Conservation (phyloP, 2,888 invertebrate genomes). For the Amblyjoppa proteus region DNA sequence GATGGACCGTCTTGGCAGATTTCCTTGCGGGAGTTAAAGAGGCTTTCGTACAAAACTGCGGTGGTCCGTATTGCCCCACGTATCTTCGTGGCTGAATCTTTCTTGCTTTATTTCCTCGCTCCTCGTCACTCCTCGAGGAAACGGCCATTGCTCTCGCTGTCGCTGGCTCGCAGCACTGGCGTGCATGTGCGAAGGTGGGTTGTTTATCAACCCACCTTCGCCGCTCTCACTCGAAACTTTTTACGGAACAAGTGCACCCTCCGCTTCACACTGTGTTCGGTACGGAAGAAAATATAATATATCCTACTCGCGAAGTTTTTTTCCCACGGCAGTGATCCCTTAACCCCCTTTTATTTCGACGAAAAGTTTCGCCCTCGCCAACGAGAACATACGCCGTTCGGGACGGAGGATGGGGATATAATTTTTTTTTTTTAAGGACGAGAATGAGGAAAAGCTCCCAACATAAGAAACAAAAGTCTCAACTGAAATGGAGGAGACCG, state of each 20-base stretch:
- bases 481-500: neutral
- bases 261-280: neutral
- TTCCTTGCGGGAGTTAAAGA: neutral
- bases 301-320: constrained; percentile 40
- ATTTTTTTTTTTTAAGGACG: constrained; percentile 16
- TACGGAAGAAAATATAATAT: constrained; percentile 54
- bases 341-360: constrained; percentile 25
- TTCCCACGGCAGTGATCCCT: constrained; percentile 39
- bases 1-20: neutral
- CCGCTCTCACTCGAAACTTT: constrained; percentile 53
- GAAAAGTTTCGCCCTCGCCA: constrained; percentile 35
- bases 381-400: neutral
- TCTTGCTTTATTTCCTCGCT: constrained; percentile 34
- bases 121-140: constrained; percentile 22
- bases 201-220: constrained; percentile 39
- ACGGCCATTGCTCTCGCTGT: constrained; percentile 31
- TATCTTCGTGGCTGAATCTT: constrained; percentile 47
- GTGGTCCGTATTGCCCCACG: neutral
- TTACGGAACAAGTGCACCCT: constrained; percentile 44
- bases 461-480: neutral
- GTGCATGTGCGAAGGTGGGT: neutral
- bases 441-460: neutral
- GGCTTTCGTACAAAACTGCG: neutral
- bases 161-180: neutral
- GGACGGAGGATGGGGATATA: constrained; percentile 2